These are phyloP conservation scores for Phragmatobia fuliginosa DNA, from an alignment of 2,888 invertebrate genomes.

Conservation along the genomic window DNA sequence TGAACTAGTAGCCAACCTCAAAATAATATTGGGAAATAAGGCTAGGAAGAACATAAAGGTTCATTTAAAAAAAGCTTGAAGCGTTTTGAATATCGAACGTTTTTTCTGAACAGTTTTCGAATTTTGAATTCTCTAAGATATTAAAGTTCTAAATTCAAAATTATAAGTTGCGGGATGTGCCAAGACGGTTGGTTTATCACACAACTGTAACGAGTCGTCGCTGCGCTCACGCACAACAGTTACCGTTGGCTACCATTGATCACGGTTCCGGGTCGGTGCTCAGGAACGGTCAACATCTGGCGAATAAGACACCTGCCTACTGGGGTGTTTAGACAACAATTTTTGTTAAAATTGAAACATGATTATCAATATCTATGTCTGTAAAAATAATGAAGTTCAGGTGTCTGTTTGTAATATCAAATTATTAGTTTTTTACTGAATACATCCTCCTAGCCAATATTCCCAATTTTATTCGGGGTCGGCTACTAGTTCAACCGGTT, in stretches of 20 bases:
- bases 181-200: conserved; percentile 6
- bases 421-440: too few species aligned
- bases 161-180: neutral
- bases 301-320: conserved; percentile 45
- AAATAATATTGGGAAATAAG: too few species aligned
- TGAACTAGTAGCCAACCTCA: too few species aligned
- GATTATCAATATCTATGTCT: neutral
- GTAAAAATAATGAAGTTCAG: too few species aligned
- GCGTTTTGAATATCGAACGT: neutral
- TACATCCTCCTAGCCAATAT: too few species aligned
- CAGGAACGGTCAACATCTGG: conserved; percentile 59
- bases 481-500: too few species aligned
- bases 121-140: neutral
- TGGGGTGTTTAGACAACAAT: conserved; percentile 19
- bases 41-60: too few species aligned
- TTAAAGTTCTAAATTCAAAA: neutral
- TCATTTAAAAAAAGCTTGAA: neutral
- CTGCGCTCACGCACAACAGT: conserved; percentile 38
- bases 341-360: neutral
- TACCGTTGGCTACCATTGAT: conserved; percentile 35
- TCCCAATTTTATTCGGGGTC: too few species aligned
- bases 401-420: too few species aligned
- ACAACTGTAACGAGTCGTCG: conserved; percentile 18
- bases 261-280: conserved; percentile 56
- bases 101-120: neutral